Evolutionary conservation across 1,140 invertebrate genomes (phyloP).

Genomic region (Halesus radiatus): DNA sequence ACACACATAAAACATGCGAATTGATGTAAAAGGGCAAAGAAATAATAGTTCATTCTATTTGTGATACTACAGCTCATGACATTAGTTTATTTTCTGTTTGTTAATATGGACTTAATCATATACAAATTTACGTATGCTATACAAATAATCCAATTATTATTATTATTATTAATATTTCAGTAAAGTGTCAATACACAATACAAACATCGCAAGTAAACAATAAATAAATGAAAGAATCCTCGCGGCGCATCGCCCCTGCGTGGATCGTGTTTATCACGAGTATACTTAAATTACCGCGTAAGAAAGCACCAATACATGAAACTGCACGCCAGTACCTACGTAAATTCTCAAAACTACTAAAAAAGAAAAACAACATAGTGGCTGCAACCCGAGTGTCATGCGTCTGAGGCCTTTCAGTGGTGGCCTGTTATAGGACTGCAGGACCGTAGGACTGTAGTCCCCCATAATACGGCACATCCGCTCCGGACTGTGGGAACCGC

Average conservation of each 20-base stretch:
- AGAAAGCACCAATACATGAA: conserved; percentile 14
- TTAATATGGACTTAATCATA: too few relatives aligned
- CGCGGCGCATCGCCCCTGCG: neutral
- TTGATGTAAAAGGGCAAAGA: too few relatives aligned
- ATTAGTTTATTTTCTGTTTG: too few relatives aligned
- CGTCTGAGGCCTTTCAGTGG: conserved; percentile 41
- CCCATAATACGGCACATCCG: too few relatives aligned
- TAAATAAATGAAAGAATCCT: too few relatives aligned
- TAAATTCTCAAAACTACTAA: conserved; percentile 38
- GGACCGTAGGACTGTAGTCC: too few relatives aligned
- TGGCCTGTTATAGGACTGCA: neutral
- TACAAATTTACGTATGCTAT: too few relatives aligned
- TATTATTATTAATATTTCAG: neutral
- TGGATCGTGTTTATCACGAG: conserved; percentile 29
- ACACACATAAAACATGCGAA: too few relatives aligned
- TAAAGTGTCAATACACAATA: neutral
- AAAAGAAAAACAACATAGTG: conserved; percentile 34
- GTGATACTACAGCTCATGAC: too few relatives aligned
- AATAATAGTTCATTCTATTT: too few relatives aligned
- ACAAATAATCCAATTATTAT: neutral
- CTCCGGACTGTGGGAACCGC: conserved; percentile 53
- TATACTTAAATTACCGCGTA: conserved; percentile 23
- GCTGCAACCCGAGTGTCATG: conserved; percentile 34
- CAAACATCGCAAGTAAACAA: too few relatives aligned
- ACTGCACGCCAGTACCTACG: conserved; percentile 17